These are phyloP conservation scores for Arbacia lixula DNA, from an alignment of 53 echinoderm and acorn worm species.

Conservation along the genomic window DNA sequence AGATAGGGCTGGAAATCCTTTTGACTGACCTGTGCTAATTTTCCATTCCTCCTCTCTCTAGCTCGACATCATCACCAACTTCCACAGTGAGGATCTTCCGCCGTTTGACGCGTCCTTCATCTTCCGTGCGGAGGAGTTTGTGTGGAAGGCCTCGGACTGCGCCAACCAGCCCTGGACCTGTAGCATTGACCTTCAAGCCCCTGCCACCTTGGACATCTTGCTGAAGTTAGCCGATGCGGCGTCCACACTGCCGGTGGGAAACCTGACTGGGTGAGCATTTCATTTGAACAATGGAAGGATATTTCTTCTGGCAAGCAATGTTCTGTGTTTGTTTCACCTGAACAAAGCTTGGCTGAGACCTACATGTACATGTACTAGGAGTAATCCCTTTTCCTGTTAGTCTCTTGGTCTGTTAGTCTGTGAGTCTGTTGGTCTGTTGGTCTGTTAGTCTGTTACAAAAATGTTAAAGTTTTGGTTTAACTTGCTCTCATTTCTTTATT, in stretches of 20 bases:
- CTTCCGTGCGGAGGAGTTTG: neutral
- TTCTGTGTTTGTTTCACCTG: too few relatives aligned
- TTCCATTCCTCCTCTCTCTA: neutral
- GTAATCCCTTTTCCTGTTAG: too few relatives aligned
- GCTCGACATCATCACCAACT: neutral
- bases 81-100: neutral
- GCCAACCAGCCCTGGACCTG: neutral
- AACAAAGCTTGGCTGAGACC: too few relatives aligned
- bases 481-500: too few relatives aligned
- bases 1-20: too few relatives aligned
- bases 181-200: conserved; percentile 5
- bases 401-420: too few relatives aligned
- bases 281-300: too few relatives aligned
- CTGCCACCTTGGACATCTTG: conserved; percentile 19
- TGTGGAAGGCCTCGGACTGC: neutral
- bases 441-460: too few relatives aligned
- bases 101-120: neutral
- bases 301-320: too few relatives aligned
- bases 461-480: too few relatives aligned
- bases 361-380: too few relatives aligned
- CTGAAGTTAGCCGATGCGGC: neutral
- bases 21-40: neutral
- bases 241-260: neutral
- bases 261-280: neutral
- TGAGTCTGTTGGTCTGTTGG: too few relatives aligned